Evolutionary conservation across 2,797 vertebrate genomes (phyloP), one percentile per base, ranked within the genome.

Genomic region (Karalla daura): DNA sequence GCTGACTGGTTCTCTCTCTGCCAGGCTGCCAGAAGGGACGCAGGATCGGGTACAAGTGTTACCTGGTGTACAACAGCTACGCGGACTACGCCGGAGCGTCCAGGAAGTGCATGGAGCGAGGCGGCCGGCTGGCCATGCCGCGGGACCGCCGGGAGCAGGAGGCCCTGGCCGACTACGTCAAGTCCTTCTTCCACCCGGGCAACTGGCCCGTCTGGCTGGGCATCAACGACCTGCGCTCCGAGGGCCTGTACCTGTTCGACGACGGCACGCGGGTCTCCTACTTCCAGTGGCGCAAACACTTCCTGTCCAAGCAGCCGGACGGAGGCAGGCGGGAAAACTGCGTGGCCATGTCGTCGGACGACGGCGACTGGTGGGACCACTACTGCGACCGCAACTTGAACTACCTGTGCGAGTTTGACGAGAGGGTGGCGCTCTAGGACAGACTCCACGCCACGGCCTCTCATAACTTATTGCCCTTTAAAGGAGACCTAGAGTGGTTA

Each of bases 361-460:
- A 97, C 0, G 96, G 96, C 2, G 95, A 96, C 73, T 98, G 96
- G 96, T 98, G 96, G 96, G 96, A 98, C 85, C 95, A 95, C 72
- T 95, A 96, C 91, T 98, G 96, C 41, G 92, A 95, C 44, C 91
- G 95, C 45, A 93, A 90, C 74, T 95, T 97, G 93, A 95, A 95
- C 89, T 97, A 94, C 50, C 80, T 96, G 49, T 98, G 96, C 78
- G 96, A 97, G 89, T 98, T 94, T 49, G 93, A 95, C 1, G 90
- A 91, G 82, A 90, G 92, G 76, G 81, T 87, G 71, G 69, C 84
- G 33, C 80, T 88, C 69, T 91, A 77, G 1, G 18, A 39, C 10
- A 13, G 43, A n/a, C 27, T 7, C 39, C 4, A 30, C 20, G 20
- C n/a, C 28, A 33, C 30, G 2, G 18, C 20, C 14, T 11, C n/a